phyloP scores from a whole-genome alignment of 2,888 invertebrate genomes.

The Chydorus sphaericus region DNA sequence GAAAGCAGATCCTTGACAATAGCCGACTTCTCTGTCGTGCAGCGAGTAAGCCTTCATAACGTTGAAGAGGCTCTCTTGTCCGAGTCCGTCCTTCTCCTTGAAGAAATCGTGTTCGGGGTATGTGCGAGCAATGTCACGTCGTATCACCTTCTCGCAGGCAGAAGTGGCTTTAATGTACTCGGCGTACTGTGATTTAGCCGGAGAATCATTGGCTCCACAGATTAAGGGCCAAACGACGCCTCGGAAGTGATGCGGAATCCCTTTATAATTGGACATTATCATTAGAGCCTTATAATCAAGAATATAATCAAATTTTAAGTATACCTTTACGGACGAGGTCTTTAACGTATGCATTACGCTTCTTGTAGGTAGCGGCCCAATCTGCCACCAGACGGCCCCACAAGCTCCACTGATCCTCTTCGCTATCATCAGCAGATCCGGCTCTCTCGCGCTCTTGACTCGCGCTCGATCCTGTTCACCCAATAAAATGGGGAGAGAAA shows the following conservation, averaged over 20 bases:
- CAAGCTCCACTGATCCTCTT: conserved; percentile 72
- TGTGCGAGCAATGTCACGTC: conserved; percentile 92
- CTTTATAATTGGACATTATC: no score
- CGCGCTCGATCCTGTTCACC: conserved; percentile 13
- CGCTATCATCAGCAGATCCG: conserved; percentile 43
- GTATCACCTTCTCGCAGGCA: conserved; percentile 93
- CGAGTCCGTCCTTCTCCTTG: conserved; percentile 93
- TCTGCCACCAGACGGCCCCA: conserved; percentile 93
- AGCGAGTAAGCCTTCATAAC: conserved; percentile 99
- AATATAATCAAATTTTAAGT: neutral
- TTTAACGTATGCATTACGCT: conserved; percentile 64
- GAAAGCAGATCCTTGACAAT: conserved; percentile 97
- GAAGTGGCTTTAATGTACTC: conserved; percentile 93
- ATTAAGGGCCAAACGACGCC: conserved; percentile 96
- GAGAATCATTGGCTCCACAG: conserved; percentile 73
- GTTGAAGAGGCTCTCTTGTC: conserved; percentile 95
- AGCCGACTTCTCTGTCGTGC: conserved; percentile 90
- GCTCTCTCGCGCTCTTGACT: conserved; percentile 25
- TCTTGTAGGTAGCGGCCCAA: conserved; percentile 86
- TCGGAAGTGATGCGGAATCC: conserved; percentile 92
- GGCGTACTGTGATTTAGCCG: conserved; percentile 84
- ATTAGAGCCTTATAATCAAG: conserved; percentile 54
- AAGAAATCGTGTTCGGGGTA: conserved; percentile 99
- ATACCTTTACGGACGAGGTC: conserved; percentile 26
- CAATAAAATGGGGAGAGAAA: no score